Conservation (phyloP, 2,113 vertebrate genomes). For the Boleophthalmus pectinirostris region DNA sequence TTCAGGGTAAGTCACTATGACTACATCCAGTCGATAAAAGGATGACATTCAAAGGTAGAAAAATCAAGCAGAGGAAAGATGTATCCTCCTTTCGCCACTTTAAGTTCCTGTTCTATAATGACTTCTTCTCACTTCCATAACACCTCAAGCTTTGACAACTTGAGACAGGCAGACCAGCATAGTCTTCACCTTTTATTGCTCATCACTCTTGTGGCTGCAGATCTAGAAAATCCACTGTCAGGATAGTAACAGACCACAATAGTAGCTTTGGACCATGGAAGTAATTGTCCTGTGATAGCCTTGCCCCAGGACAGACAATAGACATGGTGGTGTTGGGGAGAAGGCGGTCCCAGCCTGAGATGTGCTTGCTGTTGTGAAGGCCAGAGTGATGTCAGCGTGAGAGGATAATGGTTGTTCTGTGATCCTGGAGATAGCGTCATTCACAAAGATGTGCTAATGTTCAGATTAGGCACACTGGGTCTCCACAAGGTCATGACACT, state of each 20-base stretch:
- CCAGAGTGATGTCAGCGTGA: conserved; percentile 65
- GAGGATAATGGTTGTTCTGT: conserved; percentile 69
- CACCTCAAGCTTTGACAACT: conserved; percentile 11
- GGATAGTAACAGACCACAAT: conserved; percentile 42
- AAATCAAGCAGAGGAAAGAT: background rate
- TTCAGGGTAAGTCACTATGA: background rate
- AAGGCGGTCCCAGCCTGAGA: conserved; percentile 18
- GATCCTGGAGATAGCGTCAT: conserved; percentile 58
- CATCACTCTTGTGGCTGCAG: conserved; percentile 16
- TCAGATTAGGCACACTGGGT: conserved; percentile 20
- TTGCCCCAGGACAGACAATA: conserved; percentile 55
- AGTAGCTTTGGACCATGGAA: conserved; percentile 50
- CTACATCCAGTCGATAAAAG: conserved; percentile 2
- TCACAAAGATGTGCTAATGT: conserved; percentile 17
- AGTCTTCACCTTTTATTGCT: background rate
- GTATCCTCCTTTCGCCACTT: background rate
- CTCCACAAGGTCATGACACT: conserved; percentile 63
- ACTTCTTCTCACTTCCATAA: conserved; percentile 20
- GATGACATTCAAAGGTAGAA: background rate
- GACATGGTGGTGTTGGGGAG: conserved; percentile 59
- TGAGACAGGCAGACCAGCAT: conserved; percentile 49
- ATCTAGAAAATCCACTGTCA: conserved; percentile 29
- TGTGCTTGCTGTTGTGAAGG: conserved; percentile 19
- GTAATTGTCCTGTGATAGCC: conserved; percentile 59
- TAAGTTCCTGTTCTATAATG: conserved; percentile 23